Evolutionary conservation across 1,140 invertebrate genomes (phyloP).

Genomic region (Chironomus tepperi): DNA sequence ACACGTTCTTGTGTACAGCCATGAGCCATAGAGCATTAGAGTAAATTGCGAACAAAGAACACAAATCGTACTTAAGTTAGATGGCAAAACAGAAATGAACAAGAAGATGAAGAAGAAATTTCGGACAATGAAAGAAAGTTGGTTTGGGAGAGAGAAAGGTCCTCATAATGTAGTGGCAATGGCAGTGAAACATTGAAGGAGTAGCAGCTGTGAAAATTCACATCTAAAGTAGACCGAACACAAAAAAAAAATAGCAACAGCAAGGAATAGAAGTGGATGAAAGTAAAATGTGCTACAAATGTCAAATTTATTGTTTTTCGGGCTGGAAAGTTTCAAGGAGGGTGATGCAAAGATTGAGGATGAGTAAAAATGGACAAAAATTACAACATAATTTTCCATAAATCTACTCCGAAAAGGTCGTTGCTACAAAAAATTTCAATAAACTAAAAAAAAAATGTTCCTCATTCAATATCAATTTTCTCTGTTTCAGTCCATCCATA

Average conservation of each 20-base stretch:
- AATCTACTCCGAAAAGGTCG: neutral
- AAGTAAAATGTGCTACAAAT: constrained; percentile 21
- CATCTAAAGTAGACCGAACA: neutral
- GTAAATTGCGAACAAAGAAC: neutral
- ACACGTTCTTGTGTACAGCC: neutral
- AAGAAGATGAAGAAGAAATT: neutral
- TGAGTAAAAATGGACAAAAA: neutral
- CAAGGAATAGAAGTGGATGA: neutral
- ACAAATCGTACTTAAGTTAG: neutral
- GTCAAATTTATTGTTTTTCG: constrained; percentile 19
- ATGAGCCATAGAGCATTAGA: neutral
- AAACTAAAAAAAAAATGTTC: neutral
- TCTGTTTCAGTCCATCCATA: too few relatives aligned
- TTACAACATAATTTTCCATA: constrained; percentile 23
- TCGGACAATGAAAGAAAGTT: too few relatives aligned
- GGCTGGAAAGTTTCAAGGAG: neutral
- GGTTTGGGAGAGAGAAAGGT: neutral
- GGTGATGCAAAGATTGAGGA: too few relatives aligned
- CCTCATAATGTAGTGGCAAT: too few relatives aligned
- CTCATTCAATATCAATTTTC: too few relatives aligned
- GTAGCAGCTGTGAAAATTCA: neutral
- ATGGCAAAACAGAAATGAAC: neutral
- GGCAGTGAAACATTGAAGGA: neutral
- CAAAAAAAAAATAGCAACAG: neutral
- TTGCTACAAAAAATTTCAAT: neutral